phyloP scores from a whole-genome alignment of 2,888 invertebrate genomes.

The Eulithis testata region DNA sequence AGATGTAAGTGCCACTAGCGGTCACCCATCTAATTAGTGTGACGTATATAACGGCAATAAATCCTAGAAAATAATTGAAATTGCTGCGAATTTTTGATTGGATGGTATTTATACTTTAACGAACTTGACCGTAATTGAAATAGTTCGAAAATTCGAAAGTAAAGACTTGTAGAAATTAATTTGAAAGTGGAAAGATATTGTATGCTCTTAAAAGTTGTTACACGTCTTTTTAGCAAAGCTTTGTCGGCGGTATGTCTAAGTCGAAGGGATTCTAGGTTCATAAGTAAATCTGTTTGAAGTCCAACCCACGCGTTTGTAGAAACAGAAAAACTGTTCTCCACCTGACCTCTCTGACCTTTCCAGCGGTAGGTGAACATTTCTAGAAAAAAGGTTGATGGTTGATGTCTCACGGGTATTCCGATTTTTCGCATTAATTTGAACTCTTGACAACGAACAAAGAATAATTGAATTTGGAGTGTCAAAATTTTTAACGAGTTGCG shows the following conservation, averaged over 20 bases:
- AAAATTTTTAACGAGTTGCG: conserved; percentile 5
- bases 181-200: too few species aligned
- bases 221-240: not conserved
- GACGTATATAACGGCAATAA: too few species aligned
- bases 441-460: conserved; percentile 18
- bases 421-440: conserved; percentile 16
- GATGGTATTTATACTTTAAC: too few species aligned
- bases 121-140: too few species aligned
- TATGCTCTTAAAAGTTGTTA: too few species aligned
- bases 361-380: conserved; percentile 24
- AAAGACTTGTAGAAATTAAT: too few species aligned
- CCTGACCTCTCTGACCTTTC: too few species aligned
- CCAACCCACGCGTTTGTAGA: conserved; percentile 18
- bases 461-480: conserved; percentile 15
- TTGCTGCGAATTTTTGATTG: too few species aligned
- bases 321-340: conserved; percentile 16
- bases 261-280: not conserved
- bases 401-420: conserved; percentile 18
- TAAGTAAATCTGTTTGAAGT: conserved; percentile 8
- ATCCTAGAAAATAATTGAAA: too few species aligned
- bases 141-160: too few species aligned
- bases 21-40: too few species aligned
- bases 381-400: not conserved
- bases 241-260: not conserved
- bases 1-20: too few species aligned